A percentile compares a stretch with the other conserved stretches of the same genome.
Evolutionary conservation across 2,888 invertebrate species (phyloP).

Genomic region (Hesperia comma): DNA sequence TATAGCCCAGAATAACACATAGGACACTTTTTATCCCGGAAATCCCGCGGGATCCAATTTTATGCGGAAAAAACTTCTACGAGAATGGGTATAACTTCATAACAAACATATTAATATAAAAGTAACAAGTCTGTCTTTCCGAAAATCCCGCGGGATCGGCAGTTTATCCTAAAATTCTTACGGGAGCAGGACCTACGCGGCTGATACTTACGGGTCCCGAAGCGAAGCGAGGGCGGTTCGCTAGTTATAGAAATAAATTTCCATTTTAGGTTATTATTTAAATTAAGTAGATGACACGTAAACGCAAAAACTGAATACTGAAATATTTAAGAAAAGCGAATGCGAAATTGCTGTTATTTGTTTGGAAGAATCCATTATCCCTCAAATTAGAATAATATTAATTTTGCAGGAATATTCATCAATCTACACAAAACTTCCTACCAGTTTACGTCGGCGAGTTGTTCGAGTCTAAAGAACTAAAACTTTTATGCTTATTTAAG

Average conservation of each 20-base stretch:
- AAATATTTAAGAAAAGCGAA: conserved; percentile 1
- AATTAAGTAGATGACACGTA: not conserved
- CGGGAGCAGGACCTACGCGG: no score
- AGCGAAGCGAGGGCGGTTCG: no score
- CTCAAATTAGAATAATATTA: conserved; percentile 34
- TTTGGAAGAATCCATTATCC: conserved; percentile 24
- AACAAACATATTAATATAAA: no score
- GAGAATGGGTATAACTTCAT: no score
- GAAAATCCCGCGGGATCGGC: no score
- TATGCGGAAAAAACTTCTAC: no score
- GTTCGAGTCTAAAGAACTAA: conserved; percentile 54
- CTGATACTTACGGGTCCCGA: no score
- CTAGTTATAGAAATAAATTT: not conserved
- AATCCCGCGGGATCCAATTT: no score
- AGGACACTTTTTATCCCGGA: no score
- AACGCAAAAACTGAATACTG: not conserved
- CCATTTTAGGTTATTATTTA: conserved; percentile 1
- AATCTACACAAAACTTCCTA: conserved; percentile 62
- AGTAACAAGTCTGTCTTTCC: no score
- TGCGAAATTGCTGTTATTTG: conserved; percentile 29
- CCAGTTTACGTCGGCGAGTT: conserved; percentile 63
- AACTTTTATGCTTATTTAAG: conserved; percentile 66
- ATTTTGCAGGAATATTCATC: conserved; percentile 54
- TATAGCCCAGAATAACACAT: no score
- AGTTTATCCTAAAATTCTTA: no score